A percentile compares a stretch with the other conserved stretches of the same genome.
Evolutionary conservation across 2,113 vertebrate genomes (phyloP).

Genomic region (Neolamprologus toae): DNA sequence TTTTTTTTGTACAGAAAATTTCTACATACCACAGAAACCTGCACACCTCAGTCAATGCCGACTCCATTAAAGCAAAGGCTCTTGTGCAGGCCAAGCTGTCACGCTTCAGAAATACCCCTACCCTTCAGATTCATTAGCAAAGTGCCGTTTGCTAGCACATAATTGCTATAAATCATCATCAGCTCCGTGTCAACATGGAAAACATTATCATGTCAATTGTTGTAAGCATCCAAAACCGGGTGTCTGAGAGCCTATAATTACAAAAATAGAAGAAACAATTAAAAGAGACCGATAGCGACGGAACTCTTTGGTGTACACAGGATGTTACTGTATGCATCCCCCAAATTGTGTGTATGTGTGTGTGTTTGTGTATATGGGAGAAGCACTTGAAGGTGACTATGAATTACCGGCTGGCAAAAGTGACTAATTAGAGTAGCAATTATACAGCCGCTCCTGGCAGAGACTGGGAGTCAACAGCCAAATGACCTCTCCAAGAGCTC

Average conservation of each 20-base stretch:
- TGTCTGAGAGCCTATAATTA: slow-evolving; percentile 42
- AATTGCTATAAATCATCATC: slow-evolving; percentile 44
- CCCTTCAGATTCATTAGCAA: slow-evolving; percentile 7
- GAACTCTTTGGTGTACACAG: neutral
- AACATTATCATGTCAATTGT: slow-evolving; percentile 34
- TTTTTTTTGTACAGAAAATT: neutral
- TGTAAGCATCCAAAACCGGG: slow-evolving; percentile 4
- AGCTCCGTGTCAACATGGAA: slow-evolving; percentile 13
- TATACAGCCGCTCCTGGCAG: slow-evolving; percentile 52
- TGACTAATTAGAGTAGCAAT: slow-evolving; percentile 67
- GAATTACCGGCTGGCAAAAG: slow-evolving; percentile 59
- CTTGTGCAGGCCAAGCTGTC: neutral
- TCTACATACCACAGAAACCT: neutral
- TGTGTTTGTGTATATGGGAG: neutral
- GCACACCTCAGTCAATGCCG: neutral
- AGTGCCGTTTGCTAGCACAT: slow-evolving; percentile 10
- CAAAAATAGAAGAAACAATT: slow-evolving; percentile 48
- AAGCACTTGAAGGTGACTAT: slow-evolving; percentile 62
- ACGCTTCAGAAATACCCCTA: neutral
- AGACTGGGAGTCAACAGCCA: slow-evolving; percentile 56
- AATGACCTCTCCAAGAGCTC: slow-evolving; percentile 53
- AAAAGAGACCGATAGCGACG: slow-evolving; percentile 1
- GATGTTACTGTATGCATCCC: neutral
- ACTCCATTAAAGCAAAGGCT: neutral
- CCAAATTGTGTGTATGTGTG: neutral